Conservation (phyloP, 2,113 vertebrate genomes). For the Lynx canadensis region DNA sequence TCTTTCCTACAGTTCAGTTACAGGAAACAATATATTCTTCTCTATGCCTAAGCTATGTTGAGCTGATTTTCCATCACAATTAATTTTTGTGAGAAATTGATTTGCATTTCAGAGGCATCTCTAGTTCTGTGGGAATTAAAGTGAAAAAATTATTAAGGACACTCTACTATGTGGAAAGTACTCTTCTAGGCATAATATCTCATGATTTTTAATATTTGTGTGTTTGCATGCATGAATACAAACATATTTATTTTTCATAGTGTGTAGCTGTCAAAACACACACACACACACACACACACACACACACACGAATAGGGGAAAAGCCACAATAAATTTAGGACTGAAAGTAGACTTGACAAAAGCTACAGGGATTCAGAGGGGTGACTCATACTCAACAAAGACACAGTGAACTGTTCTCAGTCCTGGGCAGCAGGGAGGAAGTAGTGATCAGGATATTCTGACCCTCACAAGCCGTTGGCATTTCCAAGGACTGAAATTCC, state of each 20-base stretch:
- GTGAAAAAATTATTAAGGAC: neutral
- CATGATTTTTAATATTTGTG: neutral
- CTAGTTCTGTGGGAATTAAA: neutral
- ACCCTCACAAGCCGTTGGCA: neutral
- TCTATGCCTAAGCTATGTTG: neutral
- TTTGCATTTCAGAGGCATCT: neutral
- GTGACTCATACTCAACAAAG: neutral
- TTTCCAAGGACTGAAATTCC: neutral
- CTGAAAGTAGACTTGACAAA: neutral
- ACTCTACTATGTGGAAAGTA: fast-evolving
- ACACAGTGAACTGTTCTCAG: neutral
- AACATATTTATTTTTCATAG: neutral
- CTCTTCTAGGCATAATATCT: neutral
- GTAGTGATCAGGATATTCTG: neutral
- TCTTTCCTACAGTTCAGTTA: neutral
- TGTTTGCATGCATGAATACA: neutral
- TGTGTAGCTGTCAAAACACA: neutral
- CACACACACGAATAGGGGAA: neutral
- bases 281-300: too few relatives aligned
- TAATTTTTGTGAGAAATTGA: neutral
- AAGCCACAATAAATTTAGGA: neutral
- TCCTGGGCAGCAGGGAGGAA: neutral
- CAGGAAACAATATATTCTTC: neutral
- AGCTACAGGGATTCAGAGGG: neutral
- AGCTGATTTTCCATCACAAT: neutral